These are phyloP conservation scores for Gymnocypris eckloni DNA, from an alignment of 2,797 vertebrate species.

Conservation along the genomic window DNA sequence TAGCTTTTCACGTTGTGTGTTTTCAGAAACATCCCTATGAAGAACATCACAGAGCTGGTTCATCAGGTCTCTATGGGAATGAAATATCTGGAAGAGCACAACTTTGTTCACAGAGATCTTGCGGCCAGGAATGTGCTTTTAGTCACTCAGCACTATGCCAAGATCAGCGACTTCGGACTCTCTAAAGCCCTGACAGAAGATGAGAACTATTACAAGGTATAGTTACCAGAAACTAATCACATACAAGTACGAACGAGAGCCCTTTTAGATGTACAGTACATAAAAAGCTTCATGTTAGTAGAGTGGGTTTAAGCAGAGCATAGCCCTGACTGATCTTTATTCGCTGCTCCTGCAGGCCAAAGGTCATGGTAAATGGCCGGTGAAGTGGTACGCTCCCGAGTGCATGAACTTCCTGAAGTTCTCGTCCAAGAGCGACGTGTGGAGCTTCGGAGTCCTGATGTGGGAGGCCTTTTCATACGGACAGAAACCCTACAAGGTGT, in stretches of 20 bases:
- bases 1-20: neutral
- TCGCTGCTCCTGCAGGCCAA: conserved; percentile 81
- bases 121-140: conserved; percentile 95
- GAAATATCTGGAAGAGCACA: conserved; percentile 95
- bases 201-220: conserved; percentile 86
- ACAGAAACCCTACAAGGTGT: conserved; percentile 93
- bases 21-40: conserved; percentile 82
- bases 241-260: neutral
- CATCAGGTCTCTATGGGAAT: conserved; percentile 98
- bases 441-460: conserved; percentile 98
- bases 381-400: conserved; percentile 98
- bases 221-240: neutral
- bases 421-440: conserved; percentile 96
- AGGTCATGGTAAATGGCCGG: conserved; percentile 93
- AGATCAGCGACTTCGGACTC: conserved; percentile 98
- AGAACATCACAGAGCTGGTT: conserved; percentile 94
- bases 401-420: conserved; percentile 96
- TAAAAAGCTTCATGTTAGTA: neutral
- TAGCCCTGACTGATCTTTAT: neutral
- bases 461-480: conserved; percentile 95
- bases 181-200: conserved; percentile 93
- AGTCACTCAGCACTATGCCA: conserved; percentile 97
- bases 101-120: conserved; percentile 96
- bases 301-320: neutral
- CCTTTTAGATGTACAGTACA: neutral